Evolutionary conservation across 2,888 invertebrate genomes (phyloP).

Genomic region (Coelopa pilipes): DNA sequence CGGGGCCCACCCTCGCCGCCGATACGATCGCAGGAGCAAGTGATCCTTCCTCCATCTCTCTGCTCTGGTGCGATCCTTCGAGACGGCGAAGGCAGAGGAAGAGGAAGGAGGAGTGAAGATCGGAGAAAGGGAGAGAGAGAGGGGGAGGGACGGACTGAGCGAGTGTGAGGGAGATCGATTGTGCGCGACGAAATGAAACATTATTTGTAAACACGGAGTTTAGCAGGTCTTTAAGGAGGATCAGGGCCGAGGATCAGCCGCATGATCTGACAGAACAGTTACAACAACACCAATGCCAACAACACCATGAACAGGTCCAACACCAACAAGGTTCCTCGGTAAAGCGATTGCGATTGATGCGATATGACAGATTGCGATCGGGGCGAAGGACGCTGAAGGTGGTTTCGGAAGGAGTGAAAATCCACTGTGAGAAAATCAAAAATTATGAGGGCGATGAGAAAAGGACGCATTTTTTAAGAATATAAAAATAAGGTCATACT

Average conservation of each 20-base stretch:
- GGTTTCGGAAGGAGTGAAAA: neutral
- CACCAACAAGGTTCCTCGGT: neutral
- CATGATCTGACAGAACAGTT: constrained; percentile 26
- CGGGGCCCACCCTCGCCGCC: constrained; percentile 25
- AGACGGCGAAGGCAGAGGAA: constrained; percentile 8
- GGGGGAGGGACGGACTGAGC: too few relatives aligned
- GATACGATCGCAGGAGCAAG: constrained; percentile 20
- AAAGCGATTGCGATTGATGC: too few relatives aligned
- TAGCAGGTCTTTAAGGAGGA: constrained; percentile 23
- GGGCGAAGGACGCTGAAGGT: too few relatives aligned
- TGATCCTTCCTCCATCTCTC: constrained; percentile 4
- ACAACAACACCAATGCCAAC: constrained; percentile 5
- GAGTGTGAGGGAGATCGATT: neutral
- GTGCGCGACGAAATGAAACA: constrained; percentile 7
- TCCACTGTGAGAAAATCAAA: constrained; percentile 8
- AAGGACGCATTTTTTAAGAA: neutral
- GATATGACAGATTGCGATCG: too few relatives aligned
- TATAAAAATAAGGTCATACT: neutral
- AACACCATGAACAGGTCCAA: neutral
- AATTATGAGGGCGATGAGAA: neutral
- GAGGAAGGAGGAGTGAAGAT: neutral
- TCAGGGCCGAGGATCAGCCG: constrained; percentile 29
- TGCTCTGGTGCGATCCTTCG: neutral
- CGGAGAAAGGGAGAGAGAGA: neutral
- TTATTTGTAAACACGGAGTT: constrained; percentile 26